Evolutionary conservation across 2,113 vertebrate species (phyloP).

Genomic region (Tetrax tetrax): DNA sequence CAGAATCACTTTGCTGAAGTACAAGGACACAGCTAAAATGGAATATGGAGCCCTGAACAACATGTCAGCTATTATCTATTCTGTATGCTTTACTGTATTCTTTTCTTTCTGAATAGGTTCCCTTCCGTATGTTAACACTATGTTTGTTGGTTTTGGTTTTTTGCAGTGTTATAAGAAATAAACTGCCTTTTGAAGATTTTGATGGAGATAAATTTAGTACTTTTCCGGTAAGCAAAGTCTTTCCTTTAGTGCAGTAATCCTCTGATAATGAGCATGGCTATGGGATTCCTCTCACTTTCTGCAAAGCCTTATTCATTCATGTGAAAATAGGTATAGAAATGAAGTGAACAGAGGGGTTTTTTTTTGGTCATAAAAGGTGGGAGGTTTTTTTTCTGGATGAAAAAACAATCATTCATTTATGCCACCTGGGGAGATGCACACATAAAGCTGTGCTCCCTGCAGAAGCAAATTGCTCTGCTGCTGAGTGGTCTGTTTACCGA

Average conservation of each 20-base stretch:
- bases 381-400: background rate
- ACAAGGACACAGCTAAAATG: background rate
- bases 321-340: background rate
- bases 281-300: background rate
- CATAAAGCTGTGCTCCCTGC: slow-evolving; percentile 10
- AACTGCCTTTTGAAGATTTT: slow-evolving; percentile 73
- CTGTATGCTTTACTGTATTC: background rate
- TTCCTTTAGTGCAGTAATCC: slow-evolving; percentile 12
- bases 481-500: slow-evolving; percentile 36
- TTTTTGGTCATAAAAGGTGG: background rate
- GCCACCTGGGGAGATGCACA: background rate
- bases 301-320: slow-evolving; percentile 19
- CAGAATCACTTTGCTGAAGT: background rate
- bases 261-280: background rate
- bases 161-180: slow-evolving; percentile 63
- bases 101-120: background rate
- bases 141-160: background rate
- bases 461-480: slow-evolving; percentile 43
- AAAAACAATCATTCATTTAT: slow-evolving; percentile 25
- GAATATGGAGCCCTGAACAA: background rate
- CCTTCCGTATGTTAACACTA: background rate
- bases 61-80: background rate
- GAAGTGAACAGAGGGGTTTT: background rate
- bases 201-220: slow-evolving; percentile 79
- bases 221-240: slow-evolving; percentile 75